Percentiles rank a stretch among this genome's conserved stretches.
These are phyloP conservation scores for Macrotus californicus DNA, from an alignment of 2,113 vertebrate species.

Conservation along the genomic window DNA sequence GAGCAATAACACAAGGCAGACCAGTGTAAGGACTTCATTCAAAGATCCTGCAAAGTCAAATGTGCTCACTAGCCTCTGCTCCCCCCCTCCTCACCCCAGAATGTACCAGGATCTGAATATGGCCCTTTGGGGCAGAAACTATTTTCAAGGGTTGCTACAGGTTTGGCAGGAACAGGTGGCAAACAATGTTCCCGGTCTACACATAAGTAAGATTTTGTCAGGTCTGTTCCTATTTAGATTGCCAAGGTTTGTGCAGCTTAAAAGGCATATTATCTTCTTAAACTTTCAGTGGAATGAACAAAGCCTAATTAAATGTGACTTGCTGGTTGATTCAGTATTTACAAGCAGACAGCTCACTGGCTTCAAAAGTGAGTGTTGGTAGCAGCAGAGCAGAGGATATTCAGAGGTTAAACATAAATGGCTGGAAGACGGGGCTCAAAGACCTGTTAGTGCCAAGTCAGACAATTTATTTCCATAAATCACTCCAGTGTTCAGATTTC, in stretches of 20 bases:
- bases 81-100: background rate
- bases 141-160: background rate
- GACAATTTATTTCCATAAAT: conserved; percentile 47
- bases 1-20: background rate
- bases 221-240: conserved; percentile 19
- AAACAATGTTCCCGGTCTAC: background rate
- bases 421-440: conserved; percentile 19
- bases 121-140: background rate
- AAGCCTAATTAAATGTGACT: conserved; percentile 58
- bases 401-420: conserved; percentile 54
- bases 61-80: background rate
- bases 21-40: background rate
- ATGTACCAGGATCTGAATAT: background rate
- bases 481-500: conserved; percentile 32
- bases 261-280: conserved; percentile 32
- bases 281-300: conserved; percentile 48
- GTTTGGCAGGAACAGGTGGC: background rate
- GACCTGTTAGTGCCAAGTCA: background rate
- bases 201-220: conserved; percentile 31
- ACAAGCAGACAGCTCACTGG: conserved; percentile 18
- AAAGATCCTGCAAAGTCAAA: background rate
- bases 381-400: background rate
- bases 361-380: conserved; percentile 16
- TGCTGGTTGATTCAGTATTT: conserved; percentile 41
- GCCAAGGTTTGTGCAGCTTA: conserved; percentile 22